phyloP scores from a whole-genome alignment of 92 coral and sea anemone genomes.

The Parazoanthus darwini region DNA sequence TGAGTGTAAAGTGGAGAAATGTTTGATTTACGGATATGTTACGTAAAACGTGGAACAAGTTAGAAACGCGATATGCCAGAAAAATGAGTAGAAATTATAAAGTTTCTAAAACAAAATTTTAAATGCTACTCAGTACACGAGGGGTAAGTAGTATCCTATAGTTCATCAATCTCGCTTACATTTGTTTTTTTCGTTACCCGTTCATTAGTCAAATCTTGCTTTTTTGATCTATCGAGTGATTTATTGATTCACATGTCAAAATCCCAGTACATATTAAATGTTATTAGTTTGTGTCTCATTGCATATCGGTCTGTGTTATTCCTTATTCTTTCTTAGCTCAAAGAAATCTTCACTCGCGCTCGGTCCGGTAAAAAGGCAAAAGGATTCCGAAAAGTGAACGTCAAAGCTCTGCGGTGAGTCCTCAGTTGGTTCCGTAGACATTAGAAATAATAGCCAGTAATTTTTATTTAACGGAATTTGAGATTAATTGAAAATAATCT shows the following conservation, averaged over 20 bases:
- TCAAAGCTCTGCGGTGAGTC: conserved; percentile 68
- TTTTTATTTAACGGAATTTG: too few species aligned
- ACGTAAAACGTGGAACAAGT: too few species aligned
- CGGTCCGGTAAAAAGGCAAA: conserved; percentile 72
- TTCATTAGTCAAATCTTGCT: too few species aligned
- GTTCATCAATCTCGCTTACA: neutral
- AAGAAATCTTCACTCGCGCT: conserved; percentile 73
- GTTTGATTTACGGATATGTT: too few species aligned
- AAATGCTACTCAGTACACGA: too few species aligned
- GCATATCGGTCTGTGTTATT: neutral
- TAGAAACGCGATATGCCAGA: too few species aligned
- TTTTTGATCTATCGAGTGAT: too few species aligned
- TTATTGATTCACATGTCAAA: neutral
- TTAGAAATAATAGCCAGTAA: too few species aligned
- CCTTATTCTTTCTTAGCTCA: conserved; percentile 49
- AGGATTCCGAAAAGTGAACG: conserved; percentile 69
- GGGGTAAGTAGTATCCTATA: neutral
- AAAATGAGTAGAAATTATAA: too few species aligned
- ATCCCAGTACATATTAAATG: neutral
- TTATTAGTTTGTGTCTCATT: neutral
- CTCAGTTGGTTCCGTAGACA: neutral
- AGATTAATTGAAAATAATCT: neutral
- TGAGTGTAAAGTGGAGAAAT: too few species aligned
- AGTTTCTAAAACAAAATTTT: too few species aligned
- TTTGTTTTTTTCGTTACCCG: neutral